Conservation (phyloP, 2,888 invertebrate species). For the Conus canariensis region DNA sequence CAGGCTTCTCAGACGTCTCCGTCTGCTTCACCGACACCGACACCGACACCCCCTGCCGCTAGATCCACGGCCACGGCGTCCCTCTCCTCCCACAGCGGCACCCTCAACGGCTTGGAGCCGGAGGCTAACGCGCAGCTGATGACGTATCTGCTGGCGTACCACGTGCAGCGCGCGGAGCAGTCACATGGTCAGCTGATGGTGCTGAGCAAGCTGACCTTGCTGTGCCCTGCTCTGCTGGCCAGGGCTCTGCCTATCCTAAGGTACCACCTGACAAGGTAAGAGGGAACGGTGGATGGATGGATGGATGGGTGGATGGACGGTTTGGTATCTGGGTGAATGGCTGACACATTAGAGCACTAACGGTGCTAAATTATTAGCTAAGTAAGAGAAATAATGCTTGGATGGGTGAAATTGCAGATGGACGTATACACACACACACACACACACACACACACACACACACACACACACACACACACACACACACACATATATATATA, state of each 20-base stretch:
- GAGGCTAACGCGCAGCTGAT: constrained; percentile 23
- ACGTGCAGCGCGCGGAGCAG: constrained; percentile 2
- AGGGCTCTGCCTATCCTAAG: constrained; percentile 23
- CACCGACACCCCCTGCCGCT: not conserved
- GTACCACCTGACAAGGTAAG: constrained; percentile 8
- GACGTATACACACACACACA: too few species aligned
- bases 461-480: too few species aligned
- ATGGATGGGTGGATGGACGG: not conserved
- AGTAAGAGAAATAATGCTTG: too few species aligned
- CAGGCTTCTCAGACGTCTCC: not conserved
- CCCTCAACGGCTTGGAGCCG: not conserved
- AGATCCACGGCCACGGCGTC: not conserved
- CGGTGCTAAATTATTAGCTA: too few species aligned
- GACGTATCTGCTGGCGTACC: constrained; percentile 22
- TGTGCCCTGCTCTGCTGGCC: constrained; percentile 37
- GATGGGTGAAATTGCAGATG: too few species aligned
- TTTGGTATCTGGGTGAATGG: too few species aligned
- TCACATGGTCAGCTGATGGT: constrained; percentile 32
- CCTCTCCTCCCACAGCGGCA: not conserved
- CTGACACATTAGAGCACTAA: too few species aligned
- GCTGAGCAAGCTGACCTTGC: constrained; percentile 36
- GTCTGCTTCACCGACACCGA: not conserved
- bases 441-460: too few species aligned
- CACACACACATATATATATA: too few species aligned
- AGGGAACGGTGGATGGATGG: not conserved